Conservation (phyloP, 2,888 invertebrate species). For the Sinelater perroti region DNA sequence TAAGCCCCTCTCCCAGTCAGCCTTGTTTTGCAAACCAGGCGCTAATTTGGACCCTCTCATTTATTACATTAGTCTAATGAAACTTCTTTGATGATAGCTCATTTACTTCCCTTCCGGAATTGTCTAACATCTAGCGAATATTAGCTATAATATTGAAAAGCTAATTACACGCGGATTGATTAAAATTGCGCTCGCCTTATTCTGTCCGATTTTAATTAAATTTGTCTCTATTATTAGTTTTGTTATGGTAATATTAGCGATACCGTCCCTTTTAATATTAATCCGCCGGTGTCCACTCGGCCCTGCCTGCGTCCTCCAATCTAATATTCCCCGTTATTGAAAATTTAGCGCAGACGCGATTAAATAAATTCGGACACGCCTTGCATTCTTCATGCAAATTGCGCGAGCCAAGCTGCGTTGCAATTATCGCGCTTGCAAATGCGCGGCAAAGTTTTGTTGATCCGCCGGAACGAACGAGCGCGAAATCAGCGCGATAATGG, state of each 20-base stretch:
- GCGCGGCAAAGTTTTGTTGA: not conserved
- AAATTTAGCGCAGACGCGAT: slow-evolving; percentile 23
- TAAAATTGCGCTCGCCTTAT: slow-evolving; percentile 41
- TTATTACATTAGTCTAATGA: slow-evolving; percentile 56
- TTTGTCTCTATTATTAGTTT: slow-evolving; percentile 36
- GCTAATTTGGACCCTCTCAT: slow-evolving; percentile 55
- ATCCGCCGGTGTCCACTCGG: slow-evolving; percentile 22
- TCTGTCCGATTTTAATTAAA: slow-evolving; percentile 38
- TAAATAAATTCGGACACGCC: slow-evolving; percentile 8
- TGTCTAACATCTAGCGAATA: slow-evolving; percentile 46
- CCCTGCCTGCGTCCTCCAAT: slow-evolving; percentile 16
- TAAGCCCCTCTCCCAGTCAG: slow-evolving; percentile 45
- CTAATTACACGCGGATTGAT: slow-evolving; percentile 48
- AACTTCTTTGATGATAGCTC: slow-evolving; percentile 53
- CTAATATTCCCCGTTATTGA: slow-evolving; percentile 26
- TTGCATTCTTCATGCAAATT: slow-evolving; percentile 18
- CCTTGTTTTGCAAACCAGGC: slow-evolving; percentile 53
- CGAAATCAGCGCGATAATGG: too few relatives aligned
- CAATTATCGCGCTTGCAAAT: not conserved
- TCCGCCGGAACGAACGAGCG: too few relatives aligned
- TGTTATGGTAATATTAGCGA: slow-evolving; percentile 33
- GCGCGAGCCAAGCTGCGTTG: not conserved
- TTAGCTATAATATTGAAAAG: slow-evolving; percentile 48
- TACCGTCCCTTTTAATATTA: slow-evolving; percentile 27
- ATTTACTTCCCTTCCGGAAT: slow-evolving; percentile 46